Conservation (phyloP, 2,797 vertebrate genomes). For the Nasua narica region DNA sequence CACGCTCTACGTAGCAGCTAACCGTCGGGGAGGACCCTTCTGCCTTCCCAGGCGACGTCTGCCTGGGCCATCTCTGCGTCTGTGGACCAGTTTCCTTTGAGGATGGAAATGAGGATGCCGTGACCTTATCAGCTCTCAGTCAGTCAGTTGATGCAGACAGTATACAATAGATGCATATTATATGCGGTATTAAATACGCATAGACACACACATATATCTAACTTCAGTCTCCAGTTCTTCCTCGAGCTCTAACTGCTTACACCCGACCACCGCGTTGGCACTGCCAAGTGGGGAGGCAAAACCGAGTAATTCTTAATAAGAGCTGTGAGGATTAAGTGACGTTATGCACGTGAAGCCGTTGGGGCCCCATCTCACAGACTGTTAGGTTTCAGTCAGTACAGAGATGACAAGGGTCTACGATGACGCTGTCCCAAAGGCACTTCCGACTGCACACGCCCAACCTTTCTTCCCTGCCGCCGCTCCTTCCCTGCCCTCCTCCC, state of each 20-base stretch:
- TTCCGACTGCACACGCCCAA: not conserved
- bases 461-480: not conserved
- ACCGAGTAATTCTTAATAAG: not conserved
- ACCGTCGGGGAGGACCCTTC: not conserved
- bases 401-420: not conserved
- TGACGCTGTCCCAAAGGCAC: not conserved
- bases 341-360: not conserved
- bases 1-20: not conserved
- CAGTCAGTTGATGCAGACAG: not conserved
- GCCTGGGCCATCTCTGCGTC: not conserved
- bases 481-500: not conserved
- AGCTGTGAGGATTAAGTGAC: not conserved
- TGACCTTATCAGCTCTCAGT: not conserved
- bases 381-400: not conserved
- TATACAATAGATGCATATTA: not conserved
- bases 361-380: not conserved
- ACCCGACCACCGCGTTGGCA: not conserved
- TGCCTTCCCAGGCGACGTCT: not conserved
- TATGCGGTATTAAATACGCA: not conserved
- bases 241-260: not conserved
- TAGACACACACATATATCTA: not conserved
- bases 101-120: not conserved
- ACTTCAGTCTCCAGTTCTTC: not conserved
- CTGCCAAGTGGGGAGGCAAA: not conserved
- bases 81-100: not conserved